Conservation (phyloP, 1,140 invertebrate genomes). For the Acyrthosiphon pisum region DNA sequence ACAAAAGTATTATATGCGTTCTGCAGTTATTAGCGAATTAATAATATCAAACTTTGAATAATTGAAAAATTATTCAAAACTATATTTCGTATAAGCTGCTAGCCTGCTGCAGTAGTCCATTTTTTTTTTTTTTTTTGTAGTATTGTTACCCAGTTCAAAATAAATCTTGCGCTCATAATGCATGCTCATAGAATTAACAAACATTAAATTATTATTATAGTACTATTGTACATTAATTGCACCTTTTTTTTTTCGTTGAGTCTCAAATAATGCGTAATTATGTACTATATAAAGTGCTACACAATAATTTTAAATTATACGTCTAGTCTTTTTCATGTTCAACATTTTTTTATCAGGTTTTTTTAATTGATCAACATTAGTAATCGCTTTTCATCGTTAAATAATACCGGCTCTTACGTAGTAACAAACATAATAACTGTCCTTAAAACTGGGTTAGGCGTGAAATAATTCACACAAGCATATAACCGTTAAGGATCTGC, state of each 20-base stretch:
- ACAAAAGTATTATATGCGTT: not conserved
- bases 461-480: not conserved
- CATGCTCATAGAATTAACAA: not conserved
- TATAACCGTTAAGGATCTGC: not conserved
- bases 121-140: not conserved
- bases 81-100: not conserved
- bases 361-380: not conserved
- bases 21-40: not conserved
- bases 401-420: not conserved
- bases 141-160: not conserved
- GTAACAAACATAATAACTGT: not conserved
- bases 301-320: not conserved
- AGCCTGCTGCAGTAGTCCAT: not conserved
- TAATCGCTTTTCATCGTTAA: not conserved
- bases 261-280: not conserved
- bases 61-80: not conserved
- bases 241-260: not conserved
- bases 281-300: not conserved
- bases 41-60: not conserved
- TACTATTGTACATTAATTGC: not conserved
- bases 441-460: not conserved
- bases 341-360: not conserved
- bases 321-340: not conserved
- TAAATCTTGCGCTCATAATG: not conserved
- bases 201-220: not conserved